Conservation (phyloP, 2,113 vertebrate species). For the Carassius auratus region DNA sequence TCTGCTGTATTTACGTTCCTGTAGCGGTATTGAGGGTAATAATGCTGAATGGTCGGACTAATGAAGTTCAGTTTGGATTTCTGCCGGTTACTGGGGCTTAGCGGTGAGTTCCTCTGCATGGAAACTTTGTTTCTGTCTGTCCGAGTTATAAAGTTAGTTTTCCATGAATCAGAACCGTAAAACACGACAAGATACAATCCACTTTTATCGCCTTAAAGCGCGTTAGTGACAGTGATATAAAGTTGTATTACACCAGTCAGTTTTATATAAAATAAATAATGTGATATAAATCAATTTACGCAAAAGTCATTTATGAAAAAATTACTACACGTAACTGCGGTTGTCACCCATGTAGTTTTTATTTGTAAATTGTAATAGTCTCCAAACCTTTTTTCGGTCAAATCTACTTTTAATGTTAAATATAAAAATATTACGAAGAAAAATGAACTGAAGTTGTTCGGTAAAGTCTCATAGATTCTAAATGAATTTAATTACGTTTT, state of each 20-base stretch:
- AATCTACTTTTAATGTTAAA: neutral
- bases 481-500: neutral
- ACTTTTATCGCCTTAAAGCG: neutral
- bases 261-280: neutral
- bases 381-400: neutral
- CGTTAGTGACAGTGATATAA: neutral
- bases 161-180: neutral
- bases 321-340: neutral
- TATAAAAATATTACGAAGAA: neutral
- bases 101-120: conserved; percentile 69
- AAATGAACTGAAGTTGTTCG: neutral
- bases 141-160: conserved; percentile 59
- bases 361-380: neutral
- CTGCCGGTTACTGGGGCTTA: conserved; percentile 76
- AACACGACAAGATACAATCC: neutral
- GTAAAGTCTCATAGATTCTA: neutral
- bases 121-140: conserved; percentile 46
- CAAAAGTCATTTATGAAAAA: neutral
- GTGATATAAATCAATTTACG: no score
- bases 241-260: neutral
- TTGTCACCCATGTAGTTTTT: neutral
- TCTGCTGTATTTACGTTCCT: neutral
- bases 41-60: conserved; percentile 79
- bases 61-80: conserved; percentile 79
- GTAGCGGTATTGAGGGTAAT: conserved; percentile 57